These are phyloP conservation scores for Monomorium pharaonis DNA, from an alignment of 1,140 invertebrate genomes.

Conservation along the genomic window DNA sequence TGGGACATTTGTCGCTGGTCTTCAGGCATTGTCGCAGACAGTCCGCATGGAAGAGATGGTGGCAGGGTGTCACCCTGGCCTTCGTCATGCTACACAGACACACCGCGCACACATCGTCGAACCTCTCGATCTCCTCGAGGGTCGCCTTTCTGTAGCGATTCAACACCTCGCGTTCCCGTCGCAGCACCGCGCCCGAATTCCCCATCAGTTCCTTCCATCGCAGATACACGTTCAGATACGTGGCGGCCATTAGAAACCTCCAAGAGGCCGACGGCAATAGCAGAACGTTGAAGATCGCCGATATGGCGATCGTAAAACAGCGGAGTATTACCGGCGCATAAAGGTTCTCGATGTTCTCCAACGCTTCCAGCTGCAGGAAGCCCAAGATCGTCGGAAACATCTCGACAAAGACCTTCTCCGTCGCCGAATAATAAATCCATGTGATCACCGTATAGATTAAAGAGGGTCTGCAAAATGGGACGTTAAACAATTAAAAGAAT, in stretches of 20 bases:
- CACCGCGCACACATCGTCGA: constrained; percentile 92
- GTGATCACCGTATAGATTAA: constrained; percentile 88
- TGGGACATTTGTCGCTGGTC: constrained; percentile 89
- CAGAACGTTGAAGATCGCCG: constrained; percentile 85
- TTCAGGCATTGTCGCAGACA: constrained; percentile 90
- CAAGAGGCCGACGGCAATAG: constrained; percentile 86
- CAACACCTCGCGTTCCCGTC: constrained; percentile 87
- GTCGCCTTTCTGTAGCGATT: constrained; percentile 89
- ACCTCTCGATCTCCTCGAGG: constrained; percentile 87
- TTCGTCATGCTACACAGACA: constrained; percentile 89
- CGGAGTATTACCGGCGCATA: constrained; percentile 89
- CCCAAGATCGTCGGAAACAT: constrained; percentile 86
- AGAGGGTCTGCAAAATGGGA: constrained; percentile 84
- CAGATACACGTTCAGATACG: constrained; percentile 90
- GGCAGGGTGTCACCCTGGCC: constrained; percentile 90
- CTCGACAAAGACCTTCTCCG: constrained; percentile 90
- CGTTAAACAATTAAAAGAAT: not conserved
- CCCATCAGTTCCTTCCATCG: constrained; percentile 87
- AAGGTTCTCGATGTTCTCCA: constrained; percentile 89
- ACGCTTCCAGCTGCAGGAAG: constrained; percentile 86
- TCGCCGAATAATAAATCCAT: constrained; percentile 89
- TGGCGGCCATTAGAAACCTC: constrained; percentile 86
- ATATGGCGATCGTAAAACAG: constrained; percentile 85
- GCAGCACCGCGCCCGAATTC: constrained; percentile 85
- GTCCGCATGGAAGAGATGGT: constrained; percentile 91